phyloP scores from a whole-genome alignment of 2,113 vertebrate genomes.

The Vidua macroura region DNA sequence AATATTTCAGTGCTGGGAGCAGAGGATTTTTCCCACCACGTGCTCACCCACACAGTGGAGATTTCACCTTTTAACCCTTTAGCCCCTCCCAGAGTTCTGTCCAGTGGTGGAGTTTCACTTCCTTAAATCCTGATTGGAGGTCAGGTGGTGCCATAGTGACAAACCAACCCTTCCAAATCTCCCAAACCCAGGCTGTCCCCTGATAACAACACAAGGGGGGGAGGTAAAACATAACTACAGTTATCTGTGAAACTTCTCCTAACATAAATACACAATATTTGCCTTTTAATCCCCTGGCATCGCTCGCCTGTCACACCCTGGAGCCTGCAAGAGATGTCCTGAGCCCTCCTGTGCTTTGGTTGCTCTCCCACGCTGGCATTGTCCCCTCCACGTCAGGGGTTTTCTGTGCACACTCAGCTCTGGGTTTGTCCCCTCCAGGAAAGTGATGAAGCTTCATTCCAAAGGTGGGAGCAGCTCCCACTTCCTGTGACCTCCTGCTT shows the following conservation, averaged over 20 bases:
- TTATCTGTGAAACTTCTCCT: not conserved
- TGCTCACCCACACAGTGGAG: not conserved
- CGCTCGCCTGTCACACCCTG: not conserved
- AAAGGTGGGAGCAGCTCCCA: not conserved
- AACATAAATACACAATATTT: not conserved
- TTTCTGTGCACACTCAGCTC: rapidly evolving
- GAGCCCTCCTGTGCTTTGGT: not conserved
- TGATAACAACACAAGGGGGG: not conserved
- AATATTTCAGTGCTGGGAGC: too few species aligned
- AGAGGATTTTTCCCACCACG: too few species aligned
- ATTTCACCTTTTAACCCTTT: not conserved
- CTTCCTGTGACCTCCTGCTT: not conserved
- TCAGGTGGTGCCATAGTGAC: not conserved
- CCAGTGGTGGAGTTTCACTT: not conserved
- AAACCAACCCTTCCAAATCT: not conserved
- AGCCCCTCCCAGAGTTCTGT: not conserved
- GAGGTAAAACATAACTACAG: not conserved
- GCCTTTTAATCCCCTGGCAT: not conserved
- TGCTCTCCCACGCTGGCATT: rapidly evolving
- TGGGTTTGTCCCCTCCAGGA: not conserved
- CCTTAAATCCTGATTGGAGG: not conserved
- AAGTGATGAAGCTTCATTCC: not conserved
- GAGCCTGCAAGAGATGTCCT: not conserved
- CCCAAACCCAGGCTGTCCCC: not conserved
- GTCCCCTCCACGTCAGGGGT: rapidly evolving